phyloP scores from a whole-genome alignment of 2,797 vertebrate genomes.

The Sebastes steindachneri region DNA sequence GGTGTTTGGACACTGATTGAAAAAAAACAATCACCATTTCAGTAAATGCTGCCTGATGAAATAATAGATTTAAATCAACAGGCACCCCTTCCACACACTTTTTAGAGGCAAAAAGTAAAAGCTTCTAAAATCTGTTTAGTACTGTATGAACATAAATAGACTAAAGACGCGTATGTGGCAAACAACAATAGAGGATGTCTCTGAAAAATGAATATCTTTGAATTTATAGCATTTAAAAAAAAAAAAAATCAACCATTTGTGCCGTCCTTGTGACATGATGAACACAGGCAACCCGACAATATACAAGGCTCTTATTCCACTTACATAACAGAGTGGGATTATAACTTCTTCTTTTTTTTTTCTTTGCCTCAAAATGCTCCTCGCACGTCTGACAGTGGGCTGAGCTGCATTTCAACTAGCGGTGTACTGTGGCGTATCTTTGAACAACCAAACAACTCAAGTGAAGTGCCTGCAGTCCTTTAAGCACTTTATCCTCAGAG shows the following conservation, averaged over 20 bases:
- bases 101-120: background rate
- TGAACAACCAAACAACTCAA: constrained; percentile 82
- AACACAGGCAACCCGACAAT: constrained; percentile 44
- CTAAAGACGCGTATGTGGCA: background rate
- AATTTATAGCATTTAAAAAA: constrained; percentile 30
- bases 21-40: no score
- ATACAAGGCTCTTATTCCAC: constrained; percentile 52
- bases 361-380: constrained; percentile 62
- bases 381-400: constrained; percentile 72
- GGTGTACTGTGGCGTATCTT: constrained; percentile 77
- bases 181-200: constrained; percentile 5
- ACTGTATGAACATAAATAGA: background rate
- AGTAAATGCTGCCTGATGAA: no score
- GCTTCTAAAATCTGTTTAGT: background rate
- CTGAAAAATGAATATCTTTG: background rate
- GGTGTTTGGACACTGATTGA: no score
- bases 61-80: no score
- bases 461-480: constrained; percentile 83
- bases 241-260: constrained; percentile 35
- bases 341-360: constrained; percentile 20
- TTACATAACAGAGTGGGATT: constrained; percentile 77
- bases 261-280: constrained; percentile 50
- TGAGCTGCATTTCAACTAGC: constrained; percentile 80
- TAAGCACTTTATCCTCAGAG: constrained; percentile 84
- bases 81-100: background rate